phyloP scores from a whole-genome alignment of 2,888 invertebrate species.

The Gymnocheta viridis region DNA sequence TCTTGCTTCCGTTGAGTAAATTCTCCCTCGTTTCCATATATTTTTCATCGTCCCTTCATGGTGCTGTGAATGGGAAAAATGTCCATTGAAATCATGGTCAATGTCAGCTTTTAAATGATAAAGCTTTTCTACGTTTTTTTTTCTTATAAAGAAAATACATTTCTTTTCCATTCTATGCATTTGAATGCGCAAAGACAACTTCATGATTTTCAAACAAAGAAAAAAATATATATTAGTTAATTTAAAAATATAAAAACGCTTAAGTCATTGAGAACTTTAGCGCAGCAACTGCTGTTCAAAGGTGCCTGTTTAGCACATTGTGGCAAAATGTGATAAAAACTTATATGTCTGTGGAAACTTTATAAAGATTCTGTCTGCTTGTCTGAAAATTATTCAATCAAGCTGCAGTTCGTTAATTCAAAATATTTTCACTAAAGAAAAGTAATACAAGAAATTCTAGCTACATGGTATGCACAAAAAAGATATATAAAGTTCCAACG shows the following conservation, averaged over 20 bases:
- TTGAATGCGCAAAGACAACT: background rate
- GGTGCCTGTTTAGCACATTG: background rate
- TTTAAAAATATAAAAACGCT: background rate
- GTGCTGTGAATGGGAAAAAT: background rate
- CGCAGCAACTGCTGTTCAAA: background rate
- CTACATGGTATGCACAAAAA: too few species aligned
- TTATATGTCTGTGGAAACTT: too few species aligned
- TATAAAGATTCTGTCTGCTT: too few species aligned
- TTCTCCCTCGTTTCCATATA: background rate
- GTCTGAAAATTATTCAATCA: too few species aligned
- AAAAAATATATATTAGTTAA: background rate
- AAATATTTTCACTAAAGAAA: too few species aligned
- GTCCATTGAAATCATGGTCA: constrained; percentile 60
- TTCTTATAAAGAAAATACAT: background rate
- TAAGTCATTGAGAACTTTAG: background rate
- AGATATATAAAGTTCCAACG: too few species aligned
- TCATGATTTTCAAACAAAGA: constrained; percentile 1
- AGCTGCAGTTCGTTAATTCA: too few species aligned
- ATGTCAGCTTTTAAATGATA: constrained; percentile 46
- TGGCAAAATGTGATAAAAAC: too few species aligned
- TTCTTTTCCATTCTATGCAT: background rate
- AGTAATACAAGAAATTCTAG: too few species aligned
- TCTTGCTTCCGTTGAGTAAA: background rate
- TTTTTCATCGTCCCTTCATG: background rate
- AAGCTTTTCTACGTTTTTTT: constrained; percentile 2